These are phyloP conservation scores for Bombycilla garrulus DNA, from an alignment of 2,113 vertebrate species.

Conservation along the genomic window DNA sequence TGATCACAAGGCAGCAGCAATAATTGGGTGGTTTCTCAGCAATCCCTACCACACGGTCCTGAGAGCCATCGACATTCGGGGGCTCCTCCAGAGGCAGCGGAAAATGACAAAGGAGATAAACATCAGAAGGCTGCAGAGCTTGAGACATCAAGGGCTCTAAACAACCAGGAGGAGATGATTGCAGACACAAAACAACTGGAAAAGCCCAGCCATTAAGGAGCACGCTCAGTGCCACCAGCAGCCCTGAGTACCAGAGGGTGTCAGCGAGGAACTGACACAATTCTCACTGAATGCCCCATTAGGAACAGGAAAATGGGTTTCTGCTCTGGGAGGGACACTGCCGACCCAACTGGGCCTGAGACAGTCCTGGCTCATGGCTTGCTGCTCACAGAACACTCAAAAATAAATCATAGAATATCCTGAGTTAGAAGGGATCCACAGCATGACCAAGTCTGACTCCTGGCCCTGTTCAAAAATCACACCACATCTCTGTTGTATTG, in stretches of 20 bases:
- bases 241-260: background rate
- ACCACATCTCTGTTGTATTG: rapidly evolving
- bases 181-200: background rate
- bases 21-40: background rate
- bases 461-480: background rate
- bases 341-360: background rate
- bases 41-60: background rate
- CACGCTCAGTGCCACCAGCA: background rate
- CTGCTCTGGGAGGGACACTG: background rate
- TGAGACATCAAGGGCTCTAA: background rate
- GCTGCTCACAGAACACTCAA: background rate
- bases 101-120: background rate
- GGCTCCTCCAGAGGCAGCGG: background rate
- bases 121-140: background rate
- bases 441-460: background rate
- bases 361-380: background rate
- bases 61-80: background rate
- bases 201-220: background rate
- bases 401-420: background rate
- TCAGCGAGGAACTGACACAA: background rate
- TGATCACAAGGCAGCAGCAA: background rate
- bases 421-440: background rate
- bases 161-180: background rate
- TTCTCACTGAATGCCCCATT: rapidly evolving
- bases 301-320: background rate